These are phyloP conservation scores for Plectrocnemia conspersa DNA, from an alignment of 1,140 invertebrate genomes.

Conservation along the genomic window DNA sequence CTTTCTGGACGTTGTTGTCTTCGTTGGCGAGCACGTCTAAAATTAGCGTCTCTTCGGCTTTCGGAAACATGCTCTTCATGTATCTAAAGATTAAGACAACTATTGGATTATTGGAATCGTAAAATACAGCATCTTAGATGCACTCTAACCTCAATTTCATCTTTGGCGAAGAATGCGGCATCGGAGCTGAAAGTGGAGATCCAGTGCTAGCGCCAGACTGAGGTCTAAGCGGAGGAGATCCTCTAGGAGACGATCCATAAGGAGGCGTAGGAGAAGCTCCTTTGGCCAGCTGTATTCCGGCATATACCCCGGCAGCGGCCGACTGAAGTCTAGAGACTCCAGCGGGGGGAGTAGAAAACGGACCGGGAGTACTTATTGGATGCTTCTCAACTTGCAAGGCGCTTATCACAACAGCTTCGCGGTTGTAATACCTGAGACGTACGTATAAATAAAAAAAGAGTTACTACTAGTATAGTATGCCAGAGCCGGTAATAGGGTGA, in stretches of 20 bases:
- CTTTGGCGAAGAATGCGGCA: constrained; percentile 78
- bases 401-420: constrained; percentile 87
- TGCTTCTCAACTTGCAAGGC: constrained; percentile 90
- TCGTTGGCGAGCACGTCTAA: constrained; percentile 76
- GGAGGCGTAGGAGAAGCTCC: constrained; percentile 38
- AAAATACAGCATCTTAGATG: background rate
- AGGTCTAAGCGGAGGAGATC: constrained; percentile 44
- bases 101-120: background rate
- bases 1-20: constrained; percentile 84
- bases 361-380: constrained; percentile 80
- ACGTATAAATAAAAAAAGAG: too few species aligned
- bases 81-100: constrained; percentile 56
- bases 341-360: constrained; percentile 62
- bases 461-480: too few species aligned
- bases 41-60: constrained; percentile 82
- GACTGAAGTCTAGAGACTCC: constrained; percentile 50
- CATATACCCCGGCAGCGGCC: constrained; percentile 41
- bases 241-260: constrained; percentile 37
- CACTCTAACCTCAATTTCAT: constrained; percentile 78
- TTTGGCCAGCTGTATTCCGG: constrained; percentile 41
- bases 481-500: too few species aligned
- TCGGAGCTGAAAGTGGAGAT: constrained; percentile 51
- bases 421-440: constrained; percentile 76
- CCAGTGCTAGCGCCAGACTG: constrained; percentile 51
- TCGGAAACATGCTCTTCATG: constrained; percentile 86